Evolutionary conservation across 2,888 invertebrate species (phyloP).

Genomic region (Campaea margaritaria): DNA sequence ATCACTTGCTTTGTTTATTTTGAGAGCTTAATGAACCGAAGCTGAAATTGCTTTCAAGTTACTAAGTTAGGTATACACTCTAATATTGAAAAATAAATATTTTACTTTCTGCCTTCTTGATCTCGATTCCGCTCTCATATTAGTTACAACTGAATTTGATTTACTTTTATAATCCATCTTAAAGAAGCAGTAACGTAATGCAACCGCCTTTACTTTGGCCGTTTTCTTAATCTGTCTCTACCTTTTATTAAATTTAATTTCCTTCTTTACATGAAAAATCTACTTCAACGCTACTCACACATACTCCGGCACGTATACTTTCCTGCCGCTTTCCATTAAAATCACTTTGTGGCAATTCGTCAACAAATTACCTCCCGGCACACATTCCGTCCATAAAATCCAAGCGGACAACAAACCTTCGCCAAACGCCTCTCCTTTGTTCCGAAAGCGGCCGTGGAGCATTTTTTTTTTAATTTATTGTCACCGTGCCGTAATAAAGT

Average conservation of each 20-base stretch:
- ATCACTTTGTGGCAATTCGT: slow-evolving; percentile 24
- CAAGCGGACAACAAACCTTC: slow-evolving; percentile 28
- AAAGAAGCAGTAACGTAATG: no score
- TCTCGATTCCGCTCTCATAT: no score
- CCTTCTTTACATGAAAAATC: no score
- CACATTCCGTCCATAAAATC: slow-evolving; percentile 28
- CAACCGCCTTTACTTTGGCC: no score
- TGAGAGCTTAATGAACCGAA: slow-evolving; percentile 14
- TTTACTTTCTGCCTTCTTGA: no score
- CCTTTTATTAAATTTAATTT: no score
- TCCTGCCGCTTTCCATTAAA: slow-evolving; percentile 16
- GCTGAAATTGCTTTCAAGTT: slow-evolving; percentile 2
- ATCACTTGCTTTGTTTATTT: slow-evolving; percentile 36
- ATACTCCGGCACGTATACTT: no score
- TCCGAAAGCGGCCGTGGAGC: slow-evolving; percentile 17
- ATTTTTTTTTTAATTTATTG: slow-evolving; percentile 45
- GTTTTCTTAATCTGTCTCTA: no score
- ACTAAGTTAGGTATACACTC: background rate
- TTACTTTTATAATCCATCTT: no score
- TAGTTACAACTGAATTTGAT: no score
- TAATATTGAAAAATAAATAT: background rate
- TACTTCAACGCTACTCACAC: no score
- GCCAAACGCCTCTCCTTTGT: slow-evolving; percentile 35
- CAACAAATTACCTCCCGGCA: slow-evolving; percentile 25
- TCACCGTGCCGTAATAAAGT: slow-evolving; percentile 48